These are phyloP conservation scores for Pseudocheirus occidentalis DNA, from an alignment of 2,797 vertebrate genomes.

Conservation along the genomic window DNA sequence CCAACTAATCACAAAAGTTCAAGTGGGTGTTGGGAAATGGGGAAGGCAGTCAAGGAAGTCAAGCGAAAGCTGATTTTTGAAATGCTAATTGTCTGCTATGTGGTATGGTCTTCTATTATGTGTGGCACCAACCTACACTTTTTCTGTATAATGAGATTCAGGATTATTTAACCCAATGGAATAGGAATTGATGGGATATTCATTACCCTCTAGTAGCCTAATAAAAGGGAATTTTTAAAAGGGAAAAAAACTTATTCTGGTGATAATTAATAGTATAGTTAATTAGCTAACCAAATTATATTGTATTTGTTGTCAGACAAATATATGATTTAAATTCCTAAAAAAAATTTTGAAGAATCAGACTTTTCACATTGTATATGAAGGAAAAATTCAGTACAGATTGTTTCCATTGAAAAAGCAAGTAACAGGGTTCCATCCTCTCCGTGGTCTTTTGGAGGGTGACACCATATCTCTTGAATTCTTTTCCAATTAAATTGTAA, in stretches of 20 bases:
- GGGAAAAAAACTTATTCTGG: background rate
- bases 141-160: background rate
- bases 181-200: conserved; percentile 14
- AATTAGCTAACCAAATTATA: conserved; percentile 13
- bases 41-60: background rate
- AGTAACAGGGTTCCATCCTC: conserved; percentile 3
- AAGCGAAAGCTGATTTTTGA: conserved; percentile 7
- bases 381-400: background rate
- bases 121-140: background rate
- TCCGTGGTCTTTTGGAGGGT: conserved; percentile 10
- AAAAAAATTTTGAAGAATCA: conserved; percentile 8
- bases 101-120: background rate
- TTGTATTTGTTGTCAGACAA: background rate
- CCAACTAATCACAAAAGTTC: background rate
- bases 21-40: background rate
- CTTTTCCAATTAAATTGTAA: conserved; percentile 63
- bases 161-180: background rate
- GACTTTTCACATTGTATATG: background rate
- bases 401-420: background rate
- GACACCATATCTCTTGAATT: conserved; percentile 50
- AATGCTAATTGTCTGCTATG: background rate
- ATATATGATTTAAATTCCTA: background rate
- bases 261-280: background rate
- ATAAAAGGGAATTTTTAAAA: conserved; percentile 13
- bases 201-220: background rate